These are phyloP conservation scores for Vicugna pacos DNA, from an alignment of 2,113 vertebrate species.

Conservation along the genomic window DNA sequence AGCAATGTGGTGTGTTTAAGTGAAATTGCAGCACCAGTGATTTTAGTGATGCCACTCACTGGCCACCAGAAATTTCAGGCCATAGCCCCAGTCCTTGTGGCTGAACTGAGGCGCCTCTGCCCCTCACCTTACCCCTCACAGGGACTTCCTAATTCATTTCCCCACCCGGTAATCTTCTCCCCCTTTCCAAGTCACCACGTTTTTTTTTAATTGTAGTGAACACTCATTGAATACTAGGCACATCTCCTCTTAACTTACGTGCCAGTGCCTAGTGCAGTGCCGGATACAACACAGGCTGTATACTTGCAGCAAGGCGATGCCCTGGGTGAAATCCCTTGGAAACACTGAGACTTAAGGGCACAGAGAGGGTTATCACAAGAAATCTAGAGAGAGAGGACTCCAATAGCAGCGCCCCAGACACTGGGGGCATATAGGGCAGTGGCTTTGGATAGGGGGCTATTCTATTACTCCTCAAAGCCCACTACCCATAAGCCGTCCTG, in stretches of 20 bases:
- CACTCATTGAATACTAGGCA: not conserved
- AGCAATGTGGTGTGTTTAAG: not conserved
- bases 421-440: not conserved
- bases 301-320: not conserved
- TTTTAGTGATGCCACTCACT: not conserved
- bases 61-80: not conserved
- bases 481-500: conserved; percentile 4
- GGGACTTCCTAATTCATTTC: not conserved
- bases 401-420: not conserved
- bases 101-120: not conserved
- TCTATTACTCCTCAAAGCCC: conserved; percentile 14
- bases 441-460: not conserved
- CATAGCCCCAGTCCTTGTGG: not conserved
- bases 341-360: not conserved
- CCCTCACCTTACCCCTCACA: not conserved
- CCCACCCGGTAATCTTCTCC: not conserved
- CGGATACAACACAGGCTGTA: not conserved
- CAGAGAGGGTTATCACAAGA: not conserved
- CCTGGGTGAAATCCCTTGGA: not conserved
- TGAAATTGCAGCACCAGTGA: not conserved
- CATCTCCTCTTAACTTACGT: not conserved
- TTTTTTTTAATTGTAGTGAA: not conserved
- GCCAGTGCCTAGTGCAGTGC: conserved; percentile 20
- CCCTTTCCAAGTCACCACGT: not conserved
- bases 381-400: not conserved